Evolutionary conservation across 1,140 invertebrate species (phyloP), one percentile per base, ranked within the genome.

Genomic region (Tetramorium parvispinum): DNA sequence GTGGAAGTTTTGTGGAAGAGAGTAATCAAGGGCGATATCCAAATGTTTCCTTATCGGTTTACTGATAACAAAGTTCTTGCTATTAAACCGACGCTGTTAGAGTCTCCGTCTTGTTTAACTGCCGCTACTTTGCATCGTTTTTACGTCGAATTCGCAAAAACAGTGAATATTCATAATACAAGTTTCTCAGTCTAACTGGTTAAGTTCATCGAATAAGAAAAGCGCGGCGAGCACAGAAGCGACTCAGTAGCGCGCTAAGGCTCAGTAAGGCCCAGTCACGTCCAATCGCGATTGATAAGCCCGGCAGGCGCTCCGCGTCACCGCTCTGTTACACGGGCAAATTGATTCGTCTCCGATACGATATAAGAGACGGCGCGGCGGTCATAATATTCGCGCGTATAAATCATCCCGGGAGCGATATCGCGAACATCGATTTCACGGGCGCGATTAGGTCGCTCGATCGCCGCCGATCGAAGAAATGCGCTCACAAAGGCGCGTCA

Each of bases 251-350:
- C 77, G 18, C 32, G n/a, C 18, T 18, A 16, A 43, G 11, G 11
- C 51, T 43, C 5, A 27, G 16, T 57, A 82, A 71, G 37, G 65
- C n/a, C 68, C 40, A 59, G 79, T 73, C 79, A 73, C 68, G 79
- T 73, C 59, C 79, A 82, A 82, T 82, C 66, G 66, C 66, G 53
- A 82, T 57, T 82, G 79, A 82, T 82, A 82, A 82, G 24, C 68
- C 79, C 53, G 66, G 79, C 53, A 32, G 79, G 53, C 40, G 21
- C 63, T 27, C 37, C 65, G 78, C 63, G 63, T 81, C 77, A 70
- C 49, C 21, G 37, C 46, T 71, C 51, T 57, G 78, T 55, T 70
- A 81, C 79, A 24, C 65, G 65, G 37, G 53, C 79, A 82, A 82
- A 82, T 82, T 82, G 79, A 82, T 82, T 82, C 66, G 79, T 82